Evolutionary conservation across 2,888 invertebrate species (phyloP).

Genomic region (Dione juno): DNA sequence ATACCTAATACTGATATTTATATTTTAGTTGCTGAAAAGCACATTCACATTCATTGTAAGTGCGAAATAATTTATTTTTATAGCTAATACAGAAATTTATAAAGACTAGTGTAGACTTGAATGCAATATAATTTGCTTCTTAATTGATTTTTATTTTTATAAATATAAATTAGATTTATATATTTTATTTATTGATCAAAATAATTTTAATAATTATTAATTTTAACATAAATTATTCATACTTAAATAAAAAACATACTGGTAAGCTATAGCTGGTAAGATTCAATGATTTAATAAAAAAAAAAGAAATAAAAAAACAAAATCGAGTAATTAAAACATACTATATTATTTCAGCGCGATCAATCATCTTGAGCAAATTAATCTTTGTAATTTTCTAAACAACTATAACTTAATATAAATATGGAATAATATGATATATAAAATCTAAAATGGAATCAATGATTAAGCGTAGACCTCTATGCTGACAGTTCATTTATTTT

Average conservation of each 20-base stretch:
- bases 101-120: background rate
- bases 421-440: constrained; percentile 82
- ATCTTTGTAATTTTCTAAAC: constrained; percentile 73
- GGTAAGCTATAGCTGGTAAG: background rate
- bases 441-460: constrained; percentile 82
- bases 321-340: constrained; percentile 43
- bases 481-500: constrained; percentile 58
- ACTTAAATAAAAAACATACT: background rate
- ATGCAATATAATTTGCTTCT: background rate
- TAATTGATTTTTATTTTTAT: background rate
- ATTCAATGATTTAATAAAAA: background rate
- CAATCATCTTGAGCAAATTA: constrained; percentile 79
- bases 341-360: constrained; percentile 63
- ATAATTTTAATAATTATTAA: background rate
- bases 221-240: background rate
- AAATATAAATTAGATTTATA: no score
- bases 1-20: background rate
- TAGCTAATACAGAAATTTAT: background rate
- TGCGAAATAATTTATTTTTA: background rate
- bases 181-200: no score
- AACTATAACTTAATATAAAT: constrained; percentile 76
- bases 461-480: constrained; percentile 68
- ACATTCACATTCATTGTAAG: background rate
- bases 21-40: background rate
- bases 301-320: constrained; percentile 48